Evolutionary conservation across 2,797 vertebrate genomes (phyloP).

Genomic region (Hypotaenidia philippensis): DNA sequence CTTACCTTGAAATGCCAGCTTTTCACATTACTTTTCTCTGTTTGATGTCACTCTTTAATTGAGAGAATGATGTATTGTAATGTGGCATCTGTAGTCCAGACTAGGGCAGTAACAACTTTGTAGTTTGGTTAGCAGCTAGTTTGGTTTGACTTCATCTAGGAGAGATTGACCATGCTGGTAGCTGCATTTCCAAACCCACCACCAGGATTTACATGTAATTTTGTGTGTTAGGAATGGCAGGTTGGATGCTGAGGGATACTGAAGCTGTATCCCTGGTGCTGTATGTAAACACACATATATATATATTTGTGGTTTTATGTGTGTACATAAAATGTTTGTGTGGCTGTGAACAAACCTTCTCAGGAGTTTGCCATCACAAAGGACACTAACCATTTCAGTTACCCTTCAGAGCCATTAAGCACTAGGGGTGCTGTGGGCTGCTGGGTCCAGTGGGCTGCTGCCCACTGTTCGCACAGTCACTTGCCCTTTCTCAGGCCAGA

Average conservation of each 20-base stretch:
- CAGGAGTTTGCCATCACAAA: not conserved
- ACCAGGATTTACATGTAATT: not conserved
- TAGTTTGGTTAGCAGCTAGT: not conserved
- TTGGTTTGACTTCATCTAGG: not conserved
- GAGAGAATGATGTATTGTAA: not conserved
- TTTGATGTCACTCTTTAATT: not conserved
- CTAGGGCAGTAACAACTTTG: not conserved
- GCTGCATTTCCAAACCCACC: not conserved
- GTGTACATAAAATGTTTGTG: not conserved
- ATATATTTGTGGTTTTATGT: no score
- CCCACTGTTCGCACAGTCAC: not conserved
- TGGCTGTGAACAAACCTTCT: not conserved
- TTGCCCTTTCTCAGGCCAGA: not conserved
- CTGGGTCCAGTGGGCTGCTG: no score
- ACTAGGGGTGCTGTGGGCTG: not conserved
- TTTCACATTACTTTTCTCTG: not conserved
- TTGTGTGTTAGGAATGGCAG: not conserved
- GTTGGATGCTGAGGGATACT: not conserved
- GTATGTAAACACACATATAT: not conserved
- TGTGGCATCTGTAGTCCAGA: not conserved
- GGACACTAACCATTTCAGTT: not conserved
- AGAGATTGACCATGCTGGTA: not conserved
- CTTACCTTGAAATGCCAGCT: not conserved
- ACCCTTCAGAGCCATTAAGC: not conserved
- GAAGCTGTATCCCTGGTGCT: not conserved